phyloP scores from a whole-genome alignment of 2,888 invertebrate species.

The Erpobdella octoculata region DNA sequence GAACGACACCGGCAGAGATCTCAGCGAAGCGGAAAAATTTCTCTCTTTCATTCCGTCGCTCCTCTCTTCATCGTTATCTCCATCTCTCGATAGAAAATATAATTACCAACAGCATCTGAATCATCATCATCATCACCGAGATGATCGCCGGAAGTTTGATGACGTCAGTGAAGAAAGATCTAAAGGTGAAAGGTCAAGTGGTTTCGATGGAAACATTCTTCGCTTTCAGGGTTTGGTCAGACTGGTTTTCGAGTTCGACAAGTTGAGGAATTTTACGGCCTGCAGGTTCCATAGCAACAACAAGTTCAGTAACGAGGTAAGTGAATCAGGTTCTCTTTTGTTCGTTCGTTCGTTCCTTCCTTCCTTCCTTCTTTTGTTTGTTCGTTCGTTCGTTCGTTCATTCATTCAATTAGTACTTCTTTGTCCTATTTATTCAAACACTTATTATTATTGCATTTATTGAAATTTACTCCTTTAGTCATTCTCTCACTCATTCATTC shows the following conservation, averaged over 20 bases:
- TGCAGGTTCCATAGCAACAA: conserved; percentile 77
- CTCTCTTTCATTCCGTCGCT: too few relatives aligned
- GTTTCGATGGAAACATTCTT: background rate
- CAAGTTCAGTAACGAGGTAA: conserved; percentile 72
- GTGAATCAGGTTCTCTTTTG: background rate
- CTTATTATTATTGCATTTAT: too few relatives aligned
- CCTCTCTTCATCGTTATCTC: background rate
- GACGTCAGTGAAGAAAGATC: background rate
- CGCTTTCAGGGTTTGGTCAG: conserved; percentile 54
- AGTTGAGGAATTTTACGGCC: conserved; percentile 74
- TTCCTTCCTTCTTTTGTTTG: too few relatives aligned
- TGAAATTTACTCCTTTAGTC: too few relatives aligned
- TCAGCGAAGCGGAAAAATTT: background rate
- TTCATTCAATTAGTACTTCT: too few relatives aligned
- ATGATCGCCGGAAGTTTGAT: background rate
- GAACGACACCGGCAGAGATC: conserved; percentile 36
- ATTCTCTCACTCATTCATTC: too few relatives aligned
- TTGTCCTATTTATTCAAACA: too few relatives aligned
- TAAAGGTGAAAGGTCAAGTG: background rate
- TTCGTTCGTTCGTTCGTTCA: too few relatives aligned
- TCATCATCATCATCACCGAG: too few relatives aligned
- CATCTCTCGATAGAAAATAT: background rate
- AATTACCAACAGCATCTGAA: too few relatives aligned
- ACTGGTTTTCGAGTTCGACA: conserved; percentile 77
- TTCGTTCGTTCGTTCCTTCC: too few relatives aligned